A percentile compares a stretch with the other conserved stretches of the same genome.
These are phyloP conservation scores for Alethe castanea DNA, from an alignment of 2,113 vertebrate species.

Conservation along the genomic window DNA sequence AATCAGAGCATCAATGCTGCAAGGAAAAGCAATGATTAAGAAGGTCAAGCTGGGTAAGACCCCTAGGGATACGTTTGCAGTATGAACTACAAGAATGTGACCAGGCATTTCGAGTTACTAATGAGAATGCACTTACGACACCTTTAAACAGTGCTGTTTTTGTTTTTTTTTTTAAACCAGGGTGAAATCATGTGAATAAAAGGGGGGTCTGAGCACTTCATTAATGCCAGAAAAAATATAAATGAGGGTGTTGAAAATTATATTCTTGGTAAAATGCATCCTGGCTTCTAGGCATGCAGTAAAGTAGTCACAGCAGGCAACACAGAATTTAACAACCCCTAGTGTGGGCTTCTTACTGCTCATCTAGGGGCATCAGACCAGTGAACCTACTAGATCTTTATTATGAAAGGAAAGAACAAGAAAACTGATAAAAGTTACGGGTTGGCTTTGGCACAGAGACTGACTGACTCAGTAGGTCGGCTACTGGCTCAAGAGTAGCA, in stretches of 20 bases:
- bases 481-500: not conserved
- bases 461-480: not conserved
- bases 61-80: not conserved
- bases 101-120: not conserved
- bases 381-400: not conserved
- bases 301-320: not conserved
- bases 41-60: not conserved
- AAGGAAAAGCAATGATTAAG: constrained; percentile 23
- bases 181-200: not conserved
- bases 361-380: not conserved
- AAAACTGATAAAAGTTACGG: not conserved
- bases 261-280: not conserved
- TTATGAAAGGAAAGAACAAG: not conserved
- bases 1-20: not conserved
- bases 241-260: not conserved
- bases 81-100: not conserved
- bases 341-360: not conserved
- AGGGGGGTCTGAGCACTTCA: not conserved
- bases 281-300: not conserved
- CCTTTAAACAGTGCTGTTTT: not conserved
- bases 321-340: not conserved
- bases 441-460: not conserved
- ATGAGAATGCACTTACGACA: not conserved
- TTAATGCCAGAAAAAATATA: not conserved
- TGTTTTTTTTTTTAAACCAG: not conserved